phyloP scores from a whole-genome alignment of 2,888 invertebrate genomes.

The Bombylius discolor region DNA sequence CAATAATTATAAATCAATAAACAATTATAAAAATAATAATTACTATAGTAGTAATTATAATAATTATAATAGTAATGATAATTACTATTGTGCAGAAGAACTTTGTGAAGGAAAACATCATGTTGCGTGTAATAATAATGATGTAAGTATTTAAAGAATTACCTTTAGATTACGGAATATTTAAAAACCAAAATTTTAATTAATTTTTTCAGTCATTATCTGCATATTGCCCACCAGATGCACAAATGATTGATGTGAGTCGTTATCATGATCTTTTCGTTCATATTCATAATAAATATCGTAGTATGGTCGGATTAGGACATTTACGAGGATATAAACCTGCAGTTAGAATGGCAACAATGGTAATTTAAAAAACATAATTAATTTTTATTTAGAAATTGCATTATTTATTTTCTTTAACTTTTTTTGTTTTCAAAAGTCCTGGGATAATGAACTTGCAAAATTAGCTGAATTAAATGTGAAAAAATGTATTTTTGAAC shows the following conservation, averaged over 20 bases:
- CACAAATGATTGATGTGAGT: conserved; percentile 23
- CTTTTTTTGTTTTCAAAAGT: background rate
- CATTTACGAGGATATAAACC: conserved; percentile 29
- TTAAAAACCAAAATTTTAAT: too few relatives aligned
- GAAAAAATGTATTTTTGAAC: conserved; percentile 28
- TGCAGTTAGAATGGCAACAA: conserved; percentile 31
- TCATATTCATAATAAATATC: conserved; percentile 28
- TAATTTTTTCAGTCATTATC: conserved; percentile 7
- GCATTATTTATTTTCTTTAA: background rate
- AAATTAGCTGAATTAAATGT: conserved; percentile 15
- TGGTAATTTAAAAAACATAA: conserved; percentile 16
- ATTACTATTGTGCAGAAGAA: conserved; percentile 1
- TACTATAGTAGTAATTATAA: background rate
- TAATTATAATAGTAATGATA: background rate
- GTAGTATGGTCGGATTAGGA: conserved; percentile 30
- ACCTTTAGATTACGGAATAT: background rate
- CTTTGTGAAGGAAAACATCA: conserved; percentile 17
- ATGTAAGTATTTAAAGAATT: conserved; percentile 21
- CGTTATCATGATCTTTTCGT: conserved; percentile 22
- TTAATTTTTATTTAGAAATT: too few relatives aligned
- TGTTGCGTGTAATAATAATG: conserved; percentile 30
- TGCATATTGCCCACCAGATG: conserved; percentile 22
- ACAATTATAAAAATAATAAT: too few relatives aligned
- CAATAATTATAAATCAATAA: too few relatives aligned
- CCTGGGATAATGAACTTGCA: conserved; percentile 31